Base-by-base conservation (phyloP, 2,888 invertebrate genomes). In the Pristionchus mayeri region DNA sequence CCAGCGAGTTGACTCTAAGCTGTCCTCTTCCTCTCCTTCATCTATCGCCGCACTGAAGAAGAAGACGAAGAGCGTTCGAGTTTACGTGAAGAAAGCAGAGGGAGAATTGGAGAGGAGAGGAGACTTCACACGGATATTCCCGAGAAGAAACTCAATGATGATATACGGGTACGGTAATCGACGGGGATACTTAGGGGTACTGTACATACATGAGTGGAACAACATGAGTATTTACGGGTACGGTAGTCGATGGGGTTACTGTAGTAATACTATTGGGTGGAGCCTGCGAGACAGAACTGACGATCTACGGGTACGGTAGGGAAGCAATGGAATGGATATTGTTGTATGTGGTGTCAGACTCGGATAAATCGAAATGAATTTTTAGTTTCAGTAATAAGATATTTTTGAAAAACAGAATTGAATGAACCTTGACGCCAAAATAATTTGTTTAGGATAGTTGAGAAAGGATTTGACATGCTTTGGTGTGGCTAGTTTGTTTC, bases 111-210 rank as follows among this genome's bases (percentile, higher is more conserved):
- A 85, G 27, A 80, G 90, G 54, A 83, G 80, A 37, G 92, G 92
- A 30, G 89, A 89, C 57, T 92, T 92, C 86, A 86, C 91, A 37
- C 86, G 92, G 75, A 88, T 92, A 18, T 92, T 92, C 85, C 92
- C 92, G 4, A 84, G 92, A 54, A 83, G 86, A 40, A 86, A 86
- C 27, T 88, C 90, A 18, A 89, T 86, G 85, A 80, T 67, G 57
- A 85, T 92, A 44, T 92, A 92, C 85, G 88, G 86, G 87, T 88
- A 54, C 13, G 60, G 37, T 67, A 44, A n/a, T n/a, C n/a, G n/a
- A n/a, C n/a, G n/a, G n/a, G n/a, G n/a, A n/a, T n/a, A n/a, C n/a
- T n/a, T n/a, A n/a, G n/a, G n/a, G n/a, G n/a, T n/a, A n/a, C n/a
- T n/a, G n/a, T n/a, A n/a, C n/a, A n/a, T n/a, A n/a, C n/a, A n/a